Evolutionary conservation across 2,113 vertebrate species (phyloP).

Genomic region (Scomber scombrus): DNA sequence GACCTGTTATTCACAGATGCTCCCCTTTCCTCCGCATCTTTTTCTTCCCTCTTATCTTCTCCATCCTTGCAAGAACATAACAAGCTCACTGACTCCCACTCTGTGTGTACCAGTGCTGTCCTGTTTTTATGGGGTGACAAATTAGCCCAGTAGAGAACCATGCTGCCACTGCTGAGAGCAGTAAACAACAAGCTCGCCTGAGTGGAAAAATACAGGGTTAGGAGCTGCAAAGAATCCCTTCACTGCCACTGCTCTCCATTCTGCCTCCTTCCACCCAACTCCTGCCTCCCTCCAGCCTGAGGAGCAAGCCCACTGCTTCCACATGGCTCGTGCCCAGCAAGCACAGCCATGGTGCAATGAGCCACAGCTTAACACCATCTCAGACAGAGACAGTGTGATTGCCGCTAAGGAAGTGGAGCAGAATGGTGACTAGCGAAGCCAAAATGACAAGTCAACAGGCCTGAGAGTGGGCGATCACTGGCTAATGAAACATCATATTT

Average conservation of each 20-base stretch:
- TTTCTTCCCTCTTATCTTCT: conserved; percentile 41
- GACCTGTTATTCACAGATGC: conserved; percentile 37
- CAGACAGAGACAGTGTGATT: conserved; percentile 76
- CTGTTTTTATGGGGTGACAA: conserved; percentile 72
- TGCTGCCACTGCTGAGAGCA: conserved; percentile 56
- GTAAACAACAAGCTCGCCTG: conserved; percentile 69
- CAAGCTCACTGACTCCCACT: conserved; percentile 62
- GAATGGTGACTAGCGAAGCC: conserved; percentile 72
- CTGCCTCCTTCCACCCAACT: conserved; percentile 37
- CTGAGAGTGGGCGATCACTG: conserved; percentile 63
- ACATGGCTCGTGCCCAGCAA: conserved; percentile 73
- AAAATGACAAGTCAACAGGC: conserved; percentile 78
- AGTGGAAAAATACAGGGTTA: conserved; percentile 67
- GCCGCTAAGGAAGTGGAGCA: conserved; percentile 74
- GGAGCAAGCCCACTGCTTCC: conserved; percentile 63
- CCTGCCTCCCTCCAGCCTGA: conserved; percentile 50
- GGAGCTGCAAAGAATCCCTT: conserved; percentile 49
- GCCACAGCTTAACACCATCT: conserved; percentile 77
- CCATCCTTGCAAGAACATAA: conserved; percentile 57
- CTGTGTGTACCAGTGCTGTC: conserved; percentile 58
- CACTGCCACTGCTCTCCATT: conserved; percentile 35
- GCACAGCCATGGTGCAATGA: conserved; percentile 74
- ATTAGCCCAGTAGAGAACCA: conserved; percentile 65
- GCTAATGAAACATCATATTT: conserved; percentile 65
- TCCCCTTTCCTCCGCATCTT: conserved; percentile 11